Evolutionary conservation across 2,113 vertebrate species (phyloP), one percentile per base, ranked within the genome.

Genomic region (Cololabis saira): DNA sequence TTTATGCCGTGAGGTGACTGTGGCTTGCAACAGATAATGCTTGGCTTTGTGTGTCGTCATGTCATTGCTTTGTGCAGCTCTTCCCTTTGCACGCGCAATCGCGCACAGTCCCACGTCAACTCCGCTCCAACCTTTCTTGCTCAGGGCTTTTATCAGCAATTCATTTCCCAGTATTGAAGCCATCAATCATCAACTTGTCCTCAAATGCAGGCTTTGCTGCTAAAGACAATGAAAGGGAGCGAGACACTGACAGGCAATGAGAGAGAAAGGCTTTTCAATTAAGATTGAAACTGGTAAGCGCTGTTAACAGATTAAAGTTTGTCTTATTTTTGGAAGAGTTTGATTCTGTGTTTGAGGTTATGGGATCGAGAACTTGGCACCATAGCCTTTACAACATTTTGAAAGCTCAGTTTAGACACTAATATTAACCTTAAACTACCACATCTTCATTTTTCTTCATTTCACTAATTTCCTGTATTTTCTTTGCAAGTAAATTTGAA

Each of bases 101-200:
- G 16, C 27, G 58, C 45, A 37, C 30, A 47, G 48, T 13, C 21
- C 10, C 44, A 52, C 64, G 50, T 42, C 44, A 13, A 27, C 57
- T 60, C 67, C 4, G 30, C 27, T 58, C 18, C 73, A 78, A 85
- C 80, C 80, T 85, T 75, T 82, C 73, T 67, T 58, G 79, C 82
- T 66, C 74, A 56, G 62, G 75, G 73, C 75, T 84, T 86, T 86
- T 87, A 91, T 91, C 87, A 88, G 90, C 76, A 88, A 88, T 89
- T 85, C 73, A 89, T 89, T 90, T 86, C 71, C 83, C 79, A 55
- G 77, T 91, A 91, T 91, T 88, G 81, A 43, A 70, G 44, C 77
- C 69, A 90, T 91, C 87, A 89, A 83, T 88, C 87, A 83, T 70
- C 68, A 48, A 65, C 84, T 72, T 86, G 90, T 88, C 78, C 85